Percentiles rank a stretch among this genome's conserved stretches.
phyloP scores from a whole-genome alignment of 2,113 vertebrate species.

The Marmota monax region DNA sequence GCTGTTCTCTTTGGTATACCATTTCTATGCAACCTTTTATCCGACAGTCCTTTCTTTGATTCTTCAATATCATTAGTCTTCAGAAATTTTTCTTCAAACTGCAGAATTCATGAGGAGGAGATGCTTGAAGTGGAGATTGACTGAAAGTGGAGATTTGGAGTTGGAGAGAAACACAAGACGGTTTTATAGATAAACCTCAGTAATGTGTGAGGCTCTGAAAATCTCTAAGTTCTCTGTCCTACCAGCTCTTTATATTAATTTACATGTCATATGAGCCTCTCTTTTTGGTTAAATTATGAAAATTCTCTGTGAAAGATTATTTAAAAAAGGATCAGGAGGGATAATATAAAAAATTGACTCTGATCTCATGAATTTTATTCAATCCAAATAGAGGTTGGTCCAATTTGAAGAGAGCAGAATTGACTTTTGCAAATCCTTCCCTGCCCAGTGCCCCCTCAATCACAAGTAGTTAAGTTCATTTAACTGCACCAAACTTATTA shows the following conservation, averaged over 20 bases:
- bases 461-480: neutral
- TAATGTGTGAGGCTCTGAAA: neutral
- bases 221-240: neutral
- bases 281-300: neutral
- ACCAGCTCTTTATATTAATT: neutral
- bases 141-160: neutral
- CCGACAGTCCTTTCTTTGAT: neutral
- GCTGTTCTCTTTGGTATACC: neutral
- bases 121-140: neutral
- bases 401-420: neutral
- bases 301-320: neutral
- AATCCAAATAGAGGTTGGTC: neutral
- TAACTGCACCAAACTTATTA: neutral
- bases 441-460: neutral
- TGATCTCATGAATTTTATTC: neutral
- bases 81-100: neutral
- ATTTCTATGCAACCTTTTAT: neutral
- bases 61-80: neutral
- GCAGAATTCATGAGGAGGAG: neutral
- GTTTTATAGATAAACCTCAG: neutral
- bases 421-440: neutral
- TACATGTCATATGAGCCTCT: neutral
- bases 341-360: neutral
- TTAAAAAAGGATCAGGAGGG: neutral
- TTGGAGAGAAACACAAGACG: neutral